These are phyloP conservation scores for Ips typographus DNA, from an alignment of 1,140 invertebrate genomes.

Conservation along the genomic window DNA sequence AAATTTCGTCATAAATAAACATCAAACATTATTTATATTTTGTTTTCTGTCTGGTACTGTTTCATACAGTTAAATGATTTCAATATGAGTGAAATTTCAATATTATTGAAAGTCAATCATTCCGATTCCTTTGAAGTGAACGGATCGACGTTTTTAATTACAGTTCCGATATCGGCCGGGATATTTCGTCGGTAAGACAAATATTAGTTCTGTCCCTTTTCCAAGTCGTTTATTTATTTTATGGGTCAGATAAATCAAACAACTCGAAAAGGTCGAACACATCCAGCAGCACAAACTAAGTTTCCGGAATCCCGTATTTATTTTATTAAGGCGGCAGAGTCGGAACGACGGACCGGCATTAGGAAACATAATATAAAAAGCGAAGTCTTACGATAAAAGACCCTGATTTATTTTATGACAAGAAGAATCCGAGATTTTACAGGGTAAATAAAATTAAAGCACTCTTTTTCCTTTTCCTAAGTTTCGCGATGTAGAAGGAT, in stretches of 20 bases:
- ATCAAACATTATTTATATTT: no score
- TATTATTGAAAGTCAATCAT: no score
- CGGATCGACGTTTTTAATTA: no score
- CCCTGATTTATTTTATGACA: conserved; percentile 36
- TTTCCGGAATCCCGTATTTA: conserved; percentile 34
- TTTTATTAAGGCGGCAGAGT: conserved; percentile 32
- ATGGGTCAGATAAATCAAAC: conserved; percentile 27
- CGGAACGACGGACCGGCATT: conserved; percentile 30
- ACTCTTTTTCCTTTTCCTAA: conserved; percentile 27
- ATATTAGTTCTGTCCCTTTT: conserved; percentile 14
- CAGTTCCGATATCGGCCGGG: not conserved
- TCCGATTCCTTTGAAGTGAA: no score
- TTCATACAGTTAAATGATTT: no score
- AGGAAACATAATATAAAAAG: conserved; percentile 36
- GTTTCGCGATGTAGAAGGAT: conserved; percentile 34
- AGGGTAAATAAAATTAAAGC: conserved; percentile 37
- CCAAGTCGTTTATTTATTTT: conserved; percentile 20
- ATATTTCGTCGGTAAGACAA: not conserved
- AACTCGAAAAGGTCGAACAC: conserved; percentile 25
- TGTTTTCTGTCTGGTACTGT: no score
- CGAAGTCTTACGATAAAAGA: conserved; percentile 31
- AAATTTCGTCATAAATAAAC: no score
- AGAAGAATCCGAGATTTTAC: conserved; percentile 34
- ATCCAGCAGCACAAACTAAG: conserved; percentile 21
- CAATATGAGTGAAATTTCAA: no score